Conservation (phyloP, 2,797 vertebrate species). For the Platalea minor region DNA sequence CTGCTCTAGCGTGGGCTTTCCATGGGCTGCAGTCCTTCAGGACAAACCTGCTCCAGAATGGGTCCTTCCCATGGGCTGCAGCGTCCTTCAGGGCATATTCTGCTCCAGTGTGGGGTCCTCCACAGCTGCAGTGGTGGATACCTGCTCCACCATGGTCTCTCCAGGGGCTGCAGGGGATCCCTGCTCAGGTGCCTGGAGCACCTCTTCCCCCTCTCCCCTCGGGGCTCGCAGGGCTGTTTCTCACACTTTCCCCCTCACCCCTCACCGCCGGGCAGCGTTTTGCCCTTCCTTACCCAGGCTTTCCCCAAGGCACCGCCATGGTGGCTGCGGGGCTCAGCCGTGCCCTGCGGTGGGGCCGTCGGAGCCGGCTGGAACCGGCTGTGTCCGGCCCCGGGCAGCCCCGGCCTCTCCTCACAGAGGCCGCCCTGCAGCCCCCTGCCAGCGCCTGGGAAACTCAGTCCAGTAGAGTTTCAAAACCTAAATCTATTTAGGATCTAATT, state of each 20-base stretch:
- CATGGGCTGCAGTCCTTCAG: not conserved
- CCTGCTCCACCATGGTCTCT: not conserved
- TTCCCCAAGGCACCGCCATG: rapidly evolving
- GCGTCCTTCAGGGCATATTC: not conserved
- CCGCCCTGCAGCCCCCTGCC: not conserved
- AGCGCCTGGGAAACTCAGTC: rapidly evolving
- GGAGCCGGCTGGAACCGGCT: not conserved
- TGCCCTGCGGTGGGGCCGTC: not conserved
- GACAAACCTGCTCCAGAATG: not conserved
- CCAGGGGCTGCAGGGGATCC: not conserved
- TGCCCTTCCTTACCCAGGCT: not conserved
- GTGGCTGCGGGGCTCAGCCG: not conserved
- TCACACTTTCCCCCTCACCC: not conserved
- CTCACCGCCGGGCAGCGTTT: rapidly evolving
- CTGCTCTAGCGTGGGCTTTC: not conserved
- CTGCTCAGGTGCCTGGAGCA: not conserved
- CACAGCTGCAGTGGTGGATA: not conserved
- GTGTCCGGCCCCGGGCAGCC: not conserved
- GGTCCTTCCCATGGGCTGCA: not conserved
- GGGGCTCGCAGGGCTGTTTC: rapidly evolving
- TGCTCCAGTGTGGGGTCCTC: not conserved
- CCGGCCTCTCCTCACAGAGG: not conserved
- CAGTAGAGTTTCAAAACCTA: not conserved
- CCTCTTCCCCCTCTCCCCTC: not conserved
- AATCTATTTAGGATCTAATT: not conserved